Evolutionary conservation across 2,113 vertebrate genomes (phyloP).

Genomic region (Antennarius striatus): DNA sequence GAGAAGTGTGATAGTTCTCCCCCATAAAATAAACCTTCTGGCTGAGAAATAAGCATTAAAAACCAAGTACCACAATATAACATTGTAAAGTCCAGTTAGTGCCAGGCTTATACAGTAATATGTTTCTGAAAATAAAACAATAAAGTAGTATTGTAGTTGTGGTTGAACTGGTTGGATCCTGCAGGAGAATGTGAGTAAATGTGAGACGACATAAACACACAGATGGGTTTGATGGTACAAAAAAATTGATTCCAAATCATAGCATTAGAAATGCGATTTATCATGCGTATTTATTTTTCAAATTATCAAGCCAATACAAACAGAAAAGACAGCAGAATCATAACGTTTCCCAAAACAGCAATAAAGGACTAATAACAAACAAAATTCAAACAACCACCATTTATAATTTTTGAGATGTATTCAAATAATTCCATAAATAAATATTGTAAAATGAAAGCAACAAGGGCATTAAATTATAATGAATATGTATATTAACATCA

Average conservation of each 20-base stretch:
- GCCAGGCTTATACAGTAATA: background rate
- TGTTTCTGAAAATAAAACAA: background rate
- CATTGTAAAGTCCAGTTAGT: no score
- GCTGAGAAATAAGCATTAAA: no score
- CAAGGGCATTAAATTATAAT: slow-evolving; percentile 29
- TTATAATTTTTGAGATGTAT: slow-evolving; percentile 12
- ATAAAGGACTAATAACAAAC: slow-evolving; percentile 2
- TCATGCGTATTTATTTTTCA: slow-evolving; percentile 88
- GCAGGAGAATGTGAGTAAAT: slow-evolving; percentile 1
- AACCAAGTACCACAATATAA: no score
- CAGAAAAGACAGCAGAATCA: slow-evolving; percentile 36
- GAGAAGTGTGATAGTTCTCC: no score
- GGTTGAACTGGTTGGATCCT: background rate
- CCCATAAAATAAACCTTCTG: no score
- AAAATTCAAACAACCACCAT: slow-evolving; percentile 18
- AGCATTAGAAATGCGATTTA: slow-evolving; percentile 55
- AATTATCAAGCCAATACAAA: slow-evolving; percentile 70
- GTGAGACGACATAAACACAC: slow-evolving; percentile 1
- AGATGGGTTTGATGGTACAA: slow-evolving; percentile 4
- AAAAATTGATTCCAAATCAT: background rate
- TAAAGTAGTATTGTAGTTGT: background rate
- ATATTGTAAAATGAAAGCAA: slow-evolving; percentile 29
- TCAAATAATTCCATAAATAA: slow-evolving; percentile 46
- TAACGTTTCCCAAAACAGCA: slow-evolving; percentile 4
- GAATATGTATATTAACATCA: slow-evolving; percentile 34